A percentile compares a stretch with the other conserved stretches of the same genome.
phyloP scores from a whole-genome alignment of 35 echinoderm and acorn worm genomes.

The Apostichopus parvimensis region DNA sequence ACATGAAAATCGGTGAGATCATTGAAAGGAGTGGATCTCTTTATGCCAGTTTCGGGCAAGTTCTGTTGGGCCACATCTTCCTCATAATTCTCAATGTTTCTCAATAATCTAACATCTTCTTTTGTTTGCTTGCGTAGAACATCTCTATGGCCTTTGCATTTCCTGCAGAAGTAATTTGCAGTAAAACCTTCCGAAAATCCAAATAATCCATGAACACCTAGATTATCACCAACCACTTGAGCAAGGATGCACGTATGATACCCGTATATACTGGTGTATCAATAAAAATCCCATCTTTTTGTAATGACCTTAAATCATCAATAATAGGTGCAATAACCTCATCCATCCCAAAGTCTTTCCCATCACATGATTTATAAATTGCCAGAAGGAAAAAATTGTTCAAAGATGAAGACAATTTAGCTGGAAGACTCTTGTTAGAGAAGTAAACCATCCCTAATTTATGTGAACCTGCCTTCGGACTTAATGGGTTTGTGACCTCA shows the following conservation, averaged over 20 bases:
- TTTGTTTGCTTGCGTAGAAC: neutral
- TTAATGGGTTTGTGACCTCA: constrained; percentile 57
- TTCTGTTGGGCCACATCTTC: neutral
- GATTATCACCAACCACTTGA: constrained; percentile 66
- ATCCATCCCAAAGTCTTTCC: constrained; percentile 17
- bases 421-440: constrained; percentile 25
- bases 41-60: neutral
- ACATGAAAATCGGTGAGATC: constrained; percentile 47
- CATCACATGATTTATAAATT: constrained; percentile 57
- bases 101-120: neutral
- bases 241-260: constrained; percentile 31
- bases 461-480: constrained; percentile 56
- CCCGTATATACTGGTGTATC: constrained; percentile 14
- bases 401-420: constrained; percentile 53
- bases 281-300: constrained; percentile 38
- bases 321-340: constrained; percentile 11
- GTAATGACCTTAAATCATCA: neutral
- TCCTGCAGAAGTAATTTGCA: constrained; percentile 54
- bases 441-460: constrained; percentile 64
- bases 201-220: constrained; percentile 55
- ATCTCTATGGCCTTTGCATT: constrained; percentile 46
- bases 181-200: constrained; percentile 59
- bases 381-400: constrained; percentile 15
- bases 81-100: constrained; percentile 6
- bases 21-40: neutral